Evolutionary conservation across 2,888 invertebrate species (phyloP).

Genomic region (Eristalis arbustorum): DNA sequence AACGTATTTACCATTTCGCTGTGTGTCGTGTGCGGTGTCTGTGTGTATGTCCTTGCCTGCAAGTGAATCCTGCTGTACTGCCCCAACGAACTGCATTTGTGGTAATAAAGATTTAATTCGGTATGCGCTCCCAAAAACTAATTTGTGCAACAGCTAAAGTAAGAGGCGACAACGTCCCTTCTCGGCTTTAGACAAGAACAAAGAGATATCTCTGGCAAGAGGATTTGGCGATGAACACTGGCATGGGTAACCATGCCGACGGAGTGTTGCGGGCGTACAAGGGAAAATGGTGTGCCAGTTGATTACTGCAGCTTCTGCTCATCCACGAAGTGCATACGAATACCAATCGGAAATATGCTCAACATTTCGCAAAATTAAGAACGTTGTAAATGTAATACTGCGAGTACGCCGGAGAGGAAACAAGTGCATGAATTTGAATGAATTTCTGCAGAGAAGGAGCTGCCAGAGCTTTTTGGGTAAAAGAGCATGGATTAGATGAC

Average conservation of each 20-base stretch:
- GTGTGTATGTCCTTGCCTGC: constrained; percentile 19
- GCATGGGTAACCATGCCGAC: constrained; percentile 18
- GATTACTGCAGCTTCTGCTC: constrained; percentile 31
- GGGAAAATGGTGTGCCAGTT: constrained; percentile 37
- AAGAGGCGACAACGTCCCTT: background rate
- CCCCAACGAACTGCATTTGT: constrained; percentile 51
- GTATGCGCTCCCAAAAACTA: constrained; percentile 44
- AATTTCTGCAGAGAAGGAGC: background rate
- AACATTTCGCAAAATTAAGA: constrained; percentile 48
- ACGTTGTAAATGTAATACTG: background rate
- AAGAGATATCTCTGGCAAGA: background rate
- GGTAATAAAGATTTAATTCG: constrained; percentile 69
- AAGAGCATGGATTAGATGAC: no score
- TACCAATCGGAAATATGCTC: constrained; percentile 50
- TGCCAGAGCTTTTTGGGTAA: no score
- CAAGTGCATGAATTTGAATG: no score
- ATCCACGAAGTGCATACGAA: constrained; percentile 13
- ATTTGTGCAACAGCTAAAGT: constrained; percentile 48
- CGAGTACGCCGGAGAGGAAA: background rate
- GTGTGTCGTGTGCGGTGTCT: constrained; percentile 7
- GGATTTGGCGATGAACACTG: background rate
- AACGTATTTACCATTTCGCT: constrained; percentile 40
- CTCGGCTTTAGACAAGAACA: background rate
- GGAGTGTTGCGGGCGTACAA: constrained; percentile 2
- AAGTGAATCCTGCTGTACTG: background rate